Percentiles rank a stretch among this genome's conserved stretches.
Conservation (phyloP, 2,797 vertebrate genomes). For the Steatocranus sp. region DNA sequence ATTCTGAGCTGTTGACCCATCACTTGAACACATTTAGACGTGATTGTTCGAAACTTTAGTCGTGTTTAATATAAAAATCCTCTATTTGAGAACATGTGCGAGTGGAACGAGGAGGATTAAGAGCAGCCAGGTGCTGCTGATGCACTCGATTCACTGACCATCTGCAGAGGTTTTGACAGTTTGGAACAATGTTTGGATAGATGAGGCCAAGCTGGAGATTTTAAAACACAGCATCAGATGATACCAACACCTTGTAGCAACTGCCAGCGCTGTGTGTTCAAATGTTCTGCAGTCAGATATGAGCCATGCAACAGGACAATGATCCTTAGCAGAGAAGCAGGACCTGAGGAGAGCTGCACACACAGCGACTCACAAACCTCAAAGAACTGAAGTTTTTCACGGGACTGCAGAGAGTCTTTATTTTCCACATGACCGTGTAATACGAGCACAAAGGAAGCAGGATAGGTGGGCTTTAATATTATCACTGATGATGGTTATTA, state of each 20-base stretch:
- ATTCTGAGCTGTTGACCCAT: neutral
- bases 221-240: neutral
- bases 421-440: neutral
- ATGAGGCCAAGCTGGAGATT: neutral
- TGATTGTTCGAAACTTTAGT: neutral
- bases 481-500: neutral
- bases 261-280: rapidly evolving
- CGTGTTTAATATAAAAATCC: neutral
- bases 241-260: neutral
- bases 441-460: neutral
- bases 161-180: neutral
- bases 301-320: neutral
- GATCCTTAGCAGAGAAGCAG: neutral
- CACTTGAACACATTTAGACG: neutral
- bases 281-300: neutral
- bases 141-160: neutral
- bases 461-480: neutral
- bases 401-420: neutral
- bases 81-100: neutral
- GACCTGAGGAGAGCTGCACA: neutral
- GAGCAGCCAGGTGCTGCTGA: neutral
- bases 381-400: neutral
- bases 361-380: neutral
- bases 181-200: neutral
- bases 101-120: neutral